Percentiles rank a stretch among this genome's conserved stretches.
These are phyloP conservation scores for Pocillopora grandis DNA, from an alignment of 92 coral and sea anemone species.

Conservation along the genomic window DNA sequence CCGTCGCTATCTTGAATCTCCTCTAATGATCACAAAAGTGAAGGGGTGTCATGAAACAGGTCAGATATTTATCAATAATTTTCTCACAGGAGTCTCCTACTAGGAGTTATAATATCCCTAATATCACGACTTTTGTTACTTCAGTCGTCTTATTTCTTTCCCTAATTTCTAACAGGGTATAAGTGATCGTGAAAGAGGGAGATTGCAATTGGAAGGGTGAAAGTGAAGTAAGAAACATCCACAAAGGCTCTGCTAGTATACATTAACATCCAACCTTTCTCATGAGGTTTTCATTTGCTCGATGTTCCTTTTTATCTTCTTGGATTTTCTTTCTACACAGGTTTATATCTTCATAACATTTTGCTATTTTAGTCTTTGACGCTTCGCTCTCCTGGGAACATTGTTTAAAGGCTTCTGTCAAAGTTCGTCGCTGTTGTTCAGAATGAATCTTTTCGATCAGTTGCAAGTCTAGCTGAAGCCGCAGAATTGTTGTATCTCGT, in stretches of 20 bases:
- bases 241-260: neutral
- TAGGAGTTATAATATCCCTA: neutral
- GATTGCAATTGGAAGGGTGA: neutral
- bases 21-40: constrained; percentile 44
- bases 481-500: constrained; percentile 53
- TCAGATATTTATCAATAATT: too few relatives aligned
- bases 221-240: neutral
- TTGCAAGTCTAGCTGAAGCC: constrained; percentile 58
- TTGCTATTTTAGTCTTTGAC: constrained; percentile 42
- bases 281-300: constrained; percentile 65
- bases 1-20: constrained; percentile 91
- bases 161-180: too few relatives aligned
- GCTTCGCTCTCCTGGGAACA: constrained; percentile 56
- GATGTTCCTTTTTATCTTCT: constrained; percentile 46
- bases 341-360: neutral
- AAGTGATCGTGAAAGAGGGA: neutral
- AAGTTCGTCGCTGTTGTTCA: too few relatives aligned
- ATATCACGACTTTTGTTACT: too few relatives aligned
- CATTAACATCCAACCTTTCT: constrained; percentile 62
- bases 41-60: neutral
- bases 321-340: neutral
- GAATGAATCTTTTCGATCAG: constrained; percentile 47
- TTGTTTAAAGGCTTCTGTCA: constrained; percentile 21
- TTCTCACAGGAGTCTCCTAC: neutral
- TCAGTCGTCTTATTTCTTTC: too few relatives aligned